Conservation (phyloP, 2,888 invertebrate genomes). For the Chloroclystis v-ata region DNA sequence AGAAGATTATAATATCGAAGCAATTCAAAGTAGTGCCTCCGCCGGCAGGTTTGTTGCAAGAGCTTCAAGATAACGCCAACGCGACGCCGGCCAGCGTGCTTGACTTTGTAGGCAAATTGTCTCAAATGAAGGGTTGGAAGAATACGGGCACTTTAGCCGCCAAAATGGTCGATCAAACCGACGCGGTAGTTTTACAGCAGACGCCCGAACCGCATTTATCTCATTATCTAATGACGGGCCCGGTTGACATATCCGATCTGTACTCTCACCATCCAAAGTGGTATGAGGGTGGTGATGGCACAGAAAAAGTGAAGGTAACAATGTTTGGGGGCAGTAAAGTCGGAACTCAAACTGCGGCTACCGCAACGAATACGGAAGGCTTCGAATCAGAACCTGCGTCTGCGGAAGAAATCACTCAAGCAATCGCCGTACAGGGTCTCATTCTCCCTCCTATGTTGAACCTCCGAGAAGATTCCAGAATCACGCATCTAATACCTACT, state of each 20-base stretch:
- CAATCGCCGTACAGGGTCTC: constrained; percentile 78
- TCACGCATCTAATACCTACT: constrained; percentile 82
- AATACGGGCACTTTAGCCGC: constrained; percentile 66
- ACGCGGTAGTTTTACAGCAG: constrained; percentile 53
- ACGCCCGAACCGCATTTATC: constrained; percentile 50
- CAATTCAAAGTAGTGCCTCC: constrained; percentile 62
- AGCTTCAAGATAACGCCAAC: constrained; percentile 45
- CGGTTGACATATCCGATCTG: constrained; percentile 66
- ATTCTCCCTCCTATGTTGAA: constrained; percentile 72
- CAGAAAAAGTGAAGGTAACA: constrained; percentile 61
- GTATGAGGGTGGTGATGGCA: constrained; percentile 64
- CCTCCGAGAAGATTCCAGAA: constrained; percentile 68
- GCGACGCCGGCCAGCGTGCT: constrained; percentile 59
- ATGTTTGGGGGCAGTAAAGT: constrained; percentile 56
- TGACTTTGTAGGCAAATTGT: constrained; percentile 66
- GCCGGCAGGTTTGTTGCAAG: constrained; percentile 56
- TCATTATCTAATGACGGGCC: constrained; percentile 68
- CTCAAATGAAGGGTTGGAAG: constrained; percentile 69
- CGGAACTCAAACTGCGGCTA: constrained; percentile 58
- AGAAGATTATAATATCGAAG: constrained; percentile 61
- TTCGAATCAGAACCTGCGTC: constrained; percentile 62
- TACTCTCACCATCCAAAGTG: constrained; percentile 43
- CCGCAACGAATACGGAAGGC: constrained; percentile 68
- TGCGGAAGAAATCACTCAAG: constrained; percentile 62
- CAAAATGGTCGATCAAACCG: constrained; percentile 65